Conservation (phyloP, 2,888 invertebrate genomes). For the Chrysopilus asiliformis region DNA sequence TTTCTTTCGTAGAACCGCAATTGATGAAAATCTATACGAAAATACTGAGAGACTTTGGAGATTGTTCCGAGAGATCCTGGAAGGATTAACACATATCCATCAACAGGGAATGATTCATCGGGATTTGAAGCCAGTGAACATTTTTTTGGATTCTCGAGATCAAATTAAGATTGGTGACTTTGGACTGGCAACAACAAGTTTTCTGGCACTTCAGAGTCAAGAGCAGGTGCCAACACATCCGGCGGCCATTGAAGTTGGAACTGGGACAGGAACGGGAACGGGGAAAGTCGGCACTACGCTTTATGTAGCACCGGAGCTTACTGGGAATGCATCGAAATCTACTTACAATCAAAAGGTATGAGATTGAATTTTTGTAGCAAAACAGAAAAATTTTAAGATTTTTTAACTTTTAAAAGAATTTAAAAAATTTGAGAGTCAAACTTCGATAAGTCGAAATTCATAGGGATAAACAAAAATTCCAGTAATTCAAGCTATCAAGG, state of each 20-base stretch:
- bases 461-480: too few species aligned
- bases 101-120: constrained; percentile 81
- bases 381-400: too few species aligned
- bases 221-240: constrained; percentile 15
- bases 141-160: constrained; percentile 87
- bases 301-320: constrained; percentile 90
- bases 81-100: constrained; percentile 80
- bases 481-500: too few species aligned
- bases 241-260: constrained; percentile 17
- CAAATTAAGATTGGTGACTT: constrained; percentile 96
- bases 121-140: constrained; percentile 80
- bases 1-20: constrained; percentile 51
- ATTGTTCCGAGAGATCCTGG: constrained; percentile 87
- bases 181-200: constrained; percentile 80
- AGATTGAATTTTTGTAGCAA: too few species aligned
- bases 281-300: constrained; percentile 87
- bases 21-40: constrained; percentile 64
- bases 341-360: constrained; percentile 80
- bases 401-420: too few species aligned
- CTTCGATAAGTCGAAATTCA: too few species aligned
- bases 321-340: constrained; percentile 52
- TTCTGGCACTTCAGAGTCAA: constrained; percentile 35
- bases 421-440: too few species aligned
- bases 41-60: constrained; percentile 78
- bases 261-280: constrained; percentile 39